Base-by-base conservation (phyloP, 2,888 invertebrate species). In the Lepidocyrtinus sp. region DNA sequence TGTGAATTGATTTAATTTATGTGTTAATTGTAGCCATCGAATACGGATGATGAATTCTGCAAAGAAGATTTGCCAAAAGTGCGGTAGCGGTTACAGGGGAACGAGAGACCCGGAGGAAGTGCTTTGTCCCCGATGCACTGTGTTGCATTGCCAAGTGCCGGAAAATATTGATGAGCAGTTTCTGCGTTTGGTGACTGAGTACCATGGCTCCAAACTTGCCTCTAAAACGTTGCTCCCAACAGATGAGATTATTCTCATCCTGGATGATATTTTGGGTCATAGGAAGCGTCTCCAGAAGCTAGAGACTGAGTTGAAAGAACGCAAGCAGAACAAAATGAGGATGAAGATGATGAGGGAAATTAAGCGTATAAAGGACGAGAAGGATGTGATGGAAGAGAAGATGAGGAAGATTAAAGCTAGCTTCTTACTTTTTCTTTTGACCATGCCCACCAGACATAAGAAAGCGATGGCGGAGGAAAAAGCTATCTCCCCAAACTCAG, bases 121-220 rank as follows among this genome's bases (percentile, higher is more conserved):
- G 26, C 36, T 25, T 17, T 80, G 80, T 64, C 75, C 80, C 24
- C 70, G 62, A 50, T 80, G 80, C 46, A 63, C 50, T 36, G 80
- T 80, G 36, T 59, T 50, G 2, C 46, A 62, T 2, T 80, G 80
- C 27, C 46, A 75, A 1, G 75, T 80, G 17, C 74, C 74, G 3
- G 75, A 70, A 0, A 70, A 75, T 24, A 75, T 27, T 2, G 75
- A 80, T 15, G 74, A 80, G 17, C 61, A 75, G 15, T 80, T 80
- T 67, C 22, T 73, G 15, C 55, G 71, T 46, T 24, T 80, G 21
- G 65, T 59, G 68, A 80, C 45, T 24, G 55, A 55, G n/a, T 55
- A 55, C 2, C 61, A 75, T 22, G 75, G 75, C 12, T 1, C 64
- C 3, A 27, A 50, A 0, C n/a, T 71, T 17, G 17, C 26, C 1